Percentiles rank a stretch among this genome's conserved stretches.
Evolutionary conservation across 2,113 vertebrate genomes (phyloP).

Genomic region (Nannobrachium achirus): DNA sequence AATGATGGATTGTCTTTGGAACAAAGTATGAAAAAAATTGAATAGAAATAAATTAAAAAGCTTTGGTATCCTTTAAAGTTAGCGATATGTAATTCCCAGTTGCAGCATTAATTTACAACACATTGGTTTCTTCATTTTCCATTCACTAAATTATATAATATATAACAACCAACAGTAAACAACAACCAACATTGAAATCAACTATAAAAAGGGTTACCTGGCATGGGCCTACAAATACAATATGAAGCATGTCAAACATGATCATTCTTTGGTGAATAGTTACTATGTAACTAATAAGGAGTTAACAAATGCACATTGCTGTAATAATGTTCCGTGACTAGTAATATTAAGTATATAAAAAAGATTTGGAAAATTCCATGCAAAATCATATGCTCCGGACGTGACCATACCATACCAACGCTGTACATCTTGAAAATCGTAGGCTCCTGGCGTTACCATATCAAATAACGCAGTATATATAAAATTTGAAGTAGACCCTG

Average conservation of each 20-base stretch:
- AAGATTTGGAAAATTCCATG: too few species aligned
- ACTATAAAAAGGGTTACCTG: slow-evolving; percentile 7
- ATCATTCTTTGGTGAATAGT: slow-evolving; percentile 7
- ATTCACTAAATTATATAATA: slow-evolving; percentile 27
- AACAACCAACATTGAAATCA: slow-evolving; percentile 25
- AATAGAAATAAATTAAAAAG: too few species aligned
- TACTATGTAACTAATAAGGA: background rate
- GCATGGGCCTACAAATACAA: slow-evolving; percentile 6
- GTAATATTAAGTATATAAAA: background rate
- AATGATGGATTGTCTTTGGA: too few species aligned
- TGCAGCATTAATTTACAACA: slow-evolving; percentile 1
- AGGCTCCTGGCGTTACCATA: background rate
- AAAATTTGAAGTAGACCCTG: background rate
- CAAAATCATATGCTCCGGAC: too few species aligned
- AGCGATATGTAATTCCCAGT: too few species aligned
- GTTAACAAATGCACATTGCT: background rate
- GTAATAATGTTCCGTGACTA: slow-evolving; percentile 2
- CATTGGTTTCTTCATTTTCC: slow-evolving; percentile 41
- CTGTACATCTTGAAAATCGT: too few species aligned
- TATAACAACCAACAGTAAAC: background rate
- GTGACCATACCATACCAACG: too few species aligned
- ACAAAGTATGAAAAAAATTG: too few species aligned
- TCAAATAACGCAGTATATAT: slow-evolving; percentile 4
- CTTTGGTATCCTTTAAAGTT: too few species aligned
- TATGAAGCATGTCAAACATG: background rate